Conservation (phyloP, 2,797 vertebrate genomes). For the Bufotes viridis region DNA sequence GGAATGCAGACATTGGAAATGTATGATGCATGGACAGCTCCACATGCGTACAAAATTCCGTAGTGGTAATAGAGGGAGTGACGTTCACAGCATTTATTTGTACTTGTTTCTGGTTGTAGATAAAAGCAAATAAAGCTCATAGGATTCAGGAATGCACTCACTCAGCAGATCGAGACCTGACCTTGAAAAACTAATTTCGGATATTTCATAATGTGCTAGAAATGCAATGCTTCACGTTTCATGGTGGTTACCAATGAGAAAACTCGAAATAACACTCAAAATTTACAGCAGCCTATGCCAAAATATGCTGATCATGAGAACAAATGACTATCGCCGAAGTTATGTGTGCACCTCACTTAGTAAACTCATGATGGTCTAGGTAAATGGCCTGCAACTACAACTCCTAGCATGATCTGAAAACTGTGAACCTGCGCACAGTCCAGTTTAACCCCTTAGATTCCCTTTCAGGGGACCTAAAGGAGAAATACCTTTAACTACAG, state of each 20-base stretch:
- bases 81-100: not conserved
- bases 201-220: not conserved
- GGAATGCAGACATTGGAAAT: constrained; percentile 13
- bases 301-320: not conserved
- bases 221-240: not conserved
- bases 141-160: no score
- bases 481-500: no score
- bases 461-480: no score
- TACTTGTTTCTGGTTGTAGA: not conserved
- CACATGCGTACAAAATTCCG: not conserved
- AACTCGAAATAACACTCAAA: not conserved
- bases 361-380: no score
- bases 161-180: not conserved
- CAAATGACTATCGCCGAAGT: not conserved
- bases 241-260: not conserved
- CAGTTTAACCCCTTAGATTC: no score
- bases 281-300: not conserved
- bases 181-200: not conserved
- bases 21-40: not conserved
- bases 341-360: not conserved
- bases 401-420: no score
- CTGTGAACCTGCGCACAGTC: no score
- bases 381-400: no score
- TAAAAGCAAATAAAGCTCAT: no score
- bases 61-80: not conserved